Evolutionary conservation across 2,113 vertebrate species (phyloP).

Genomic region (Cebus imitator): DNA sequence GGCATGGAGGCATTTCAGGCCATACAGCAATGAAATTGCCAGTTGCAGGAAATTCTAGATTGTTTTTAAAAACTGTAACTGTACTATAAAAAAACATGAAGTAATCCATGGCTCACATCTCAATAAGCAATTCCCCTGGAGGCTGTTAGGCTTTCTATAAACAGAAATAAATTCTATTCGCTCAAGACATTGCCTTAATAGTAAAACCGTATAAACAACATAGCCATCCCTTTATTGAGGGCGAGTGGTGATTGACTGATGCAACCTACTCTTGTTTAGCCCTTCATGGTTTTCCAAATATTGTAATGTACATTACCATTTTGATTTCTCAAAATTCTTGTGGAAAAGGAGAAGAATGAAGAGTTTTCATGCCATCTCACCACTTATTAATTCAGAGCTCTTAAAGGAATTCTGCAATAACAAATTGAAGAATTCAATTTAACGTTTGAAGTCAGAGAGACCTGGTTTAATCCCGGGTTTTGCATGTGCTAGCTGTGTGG

Average conservation of each 20-base stretch:
- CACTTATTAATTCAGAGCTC: not conserved
- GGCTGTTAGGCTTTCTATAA: conserved; percentile 6
- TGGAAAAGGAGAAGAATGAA: not conserved
- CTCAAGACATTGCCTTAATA: not conserved
- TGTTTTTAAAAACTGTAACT: not conserved
- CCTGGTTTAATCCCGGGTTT: not conserved
- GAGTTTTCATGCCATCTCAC: not conserved
- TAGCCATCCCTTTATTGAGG: not conserved
- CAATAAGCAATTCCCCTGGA: not conserved
- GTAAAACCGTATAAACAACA: not conserved
- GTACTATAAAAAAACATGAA: conserved; percentile 26
- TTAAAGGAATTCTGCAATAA: conserved; percentile 10
- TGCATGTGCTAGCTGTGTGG: not conserved
- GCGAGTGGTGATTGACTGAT: not conserved
- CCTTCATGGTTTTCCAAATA: not conserved
- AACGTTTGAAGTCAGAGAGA: conserved; percentile 8
- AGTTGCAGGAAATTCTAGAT: conserved; percentile 8
- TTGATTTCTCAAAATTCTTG: not conserved
- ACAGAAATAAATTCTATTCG: not conserved
- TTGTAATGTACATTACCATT: not conserved
- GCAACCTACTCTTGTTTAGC: not conserved
- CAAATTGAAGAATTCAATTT: no score
- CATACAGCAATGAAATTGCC: not conserved
- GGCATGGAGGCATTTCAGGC: not conserved
- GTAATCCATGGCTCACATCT: not conserved